A percentile compares a stretch with the other conserved stretches of the same genome.
Conservation (phyloP, 2,888 invertebrate genomes). For the Ormyrus thymus region DNA sequence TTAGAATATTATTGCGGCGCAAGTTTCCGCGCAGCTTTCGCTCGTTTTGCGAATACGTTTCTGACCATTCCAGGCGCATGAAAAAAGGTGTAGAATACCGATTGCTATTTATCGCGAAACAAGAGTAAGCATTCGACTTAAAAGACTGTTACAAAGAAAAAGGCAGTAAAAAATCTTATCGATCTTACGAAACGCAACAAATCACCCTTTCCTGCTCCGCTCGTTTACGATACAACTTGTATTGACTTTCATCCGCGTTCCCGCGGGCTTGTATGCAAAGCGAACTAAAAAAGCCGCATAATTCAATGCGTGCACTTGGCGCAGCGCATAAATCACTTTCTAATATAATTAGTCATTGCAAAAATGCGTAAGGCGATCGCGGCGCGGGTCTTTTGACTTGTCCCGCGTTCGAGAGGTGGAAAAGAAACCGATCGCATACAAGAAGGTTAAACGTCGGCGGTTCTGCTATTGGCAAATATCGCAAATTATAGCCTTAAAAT, state of each 20-base stretch:
- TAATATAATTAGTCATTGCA: slow-evolving; percentile 40
- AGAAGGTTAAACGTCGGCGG: background rate
- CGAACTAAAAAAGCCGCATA: background rate
- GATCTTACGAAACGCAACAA: no score
- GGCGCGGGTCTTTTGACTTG: background rate
- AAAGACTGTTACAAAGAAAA: no score
- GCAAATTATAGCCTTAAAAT: no score
- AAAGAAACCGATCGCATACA: slow-evolving; percentile 36
- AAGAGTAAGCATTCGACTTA: no score
- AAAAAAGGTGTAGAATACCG: no score
- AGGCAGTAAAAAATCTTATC: no score
- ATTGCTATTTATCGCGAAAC: no score
- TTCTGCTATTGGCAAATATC: no score
- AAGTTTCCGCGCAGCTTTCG: no score
- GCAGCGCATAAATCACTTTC: slow-evolving; percentile 52
- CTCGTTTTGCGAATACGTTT: no score
- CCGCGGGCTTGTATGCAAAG: background rate
- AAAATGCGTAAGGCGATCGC: background rate
- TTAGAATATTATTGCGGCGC: background rate
- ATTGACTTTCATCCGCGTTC: slow-evolving; percentile 10
- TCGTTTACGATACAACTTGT: slow-evolving; percentile 13
- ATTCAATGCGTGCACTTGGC: slow-evolving; percentile 25
- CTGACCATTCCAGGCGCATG: no score
- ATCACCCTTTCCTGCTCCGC: no score
- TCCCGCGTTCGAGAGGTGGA: slow-evolving; percentile 28